These are phyloP conservation scores for Pinna nobilis DNA, from an alignment of 1,140 invertebrate genomes.

Conservation along the genomic window DNA sequence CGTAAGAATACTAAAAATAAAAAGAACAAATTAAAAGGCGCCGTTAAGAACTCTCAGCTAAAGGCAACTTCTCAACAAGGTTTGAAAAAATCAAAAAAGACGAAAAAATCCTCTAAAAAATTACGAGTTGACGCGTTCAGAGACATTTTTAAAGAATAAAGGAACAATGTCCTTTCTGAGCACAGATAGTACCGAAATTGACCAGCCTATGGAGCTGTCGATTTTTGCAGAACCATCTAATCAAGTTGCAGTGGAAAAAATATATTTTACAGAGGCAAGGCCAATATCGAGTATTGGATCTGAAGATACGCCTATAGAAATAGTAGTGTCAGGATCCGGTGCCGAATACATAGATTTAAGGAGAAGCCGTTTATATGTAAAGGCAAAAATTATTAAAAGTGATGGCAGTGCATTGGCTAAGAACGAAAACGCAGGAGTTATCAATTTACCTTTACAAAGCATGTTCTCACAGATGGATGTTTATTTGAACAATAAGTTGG, in stretches of 20 bases:
- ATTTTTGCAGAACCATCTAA: slow-evolving; percentile 30
- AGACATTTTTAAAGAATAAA: slow-evolving; percentile 14
- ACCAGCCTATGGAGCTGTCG: slow-evolving; percentile 13
- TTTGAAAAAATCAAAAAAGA: not conserved
- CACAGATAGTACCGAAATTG: slow-evolving; percentile 16
- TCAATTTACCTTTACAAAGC: slow-evolving; percentile 32
- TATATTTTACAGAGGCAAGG: slow-evolving; percentile 17
- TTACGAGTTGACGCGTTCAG: not conserved
- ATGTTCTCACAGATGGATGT: slow-evolving; percentile 40
- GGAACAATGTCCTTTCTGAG: slow-evolving; percentile 24
- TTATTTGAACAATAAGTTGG: slow-evolving; percentile 38
- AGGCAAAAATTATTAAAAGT: slow-evolving; percentile 25
- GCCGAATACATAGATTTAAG: slow-evolving; percentile 37
- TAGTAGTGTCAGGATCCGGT: slow-evolving; percentile 12
- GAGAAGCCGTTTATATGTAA: slow-evolving; percentile 23
- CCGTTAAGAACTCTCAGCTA: not conserved
- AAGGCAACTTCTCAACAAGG: not conserved
- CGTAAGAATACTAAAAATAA: not conserved
- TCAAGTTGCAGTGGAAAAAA: slow-evolving; percentile 32
- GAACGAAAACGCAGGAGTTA: slow-evolving; percentile 23
- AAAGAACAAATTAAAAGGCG: not conserved
- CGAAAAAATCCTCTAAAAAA: slow-evolving; percentile 1
- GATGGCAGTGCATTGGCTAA: slow-evolving; percentile 14
- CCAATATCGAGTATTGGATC: slow-evolving; percentile 7
- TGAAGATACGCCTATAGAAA: slow-evolving; percentile 27